Evolutionary conservation across 2,888 invertebrate genomes (phyloP), one percentile per base, ranked within the genome.

Genomic region (Tanaodytes sp.): DNA sequence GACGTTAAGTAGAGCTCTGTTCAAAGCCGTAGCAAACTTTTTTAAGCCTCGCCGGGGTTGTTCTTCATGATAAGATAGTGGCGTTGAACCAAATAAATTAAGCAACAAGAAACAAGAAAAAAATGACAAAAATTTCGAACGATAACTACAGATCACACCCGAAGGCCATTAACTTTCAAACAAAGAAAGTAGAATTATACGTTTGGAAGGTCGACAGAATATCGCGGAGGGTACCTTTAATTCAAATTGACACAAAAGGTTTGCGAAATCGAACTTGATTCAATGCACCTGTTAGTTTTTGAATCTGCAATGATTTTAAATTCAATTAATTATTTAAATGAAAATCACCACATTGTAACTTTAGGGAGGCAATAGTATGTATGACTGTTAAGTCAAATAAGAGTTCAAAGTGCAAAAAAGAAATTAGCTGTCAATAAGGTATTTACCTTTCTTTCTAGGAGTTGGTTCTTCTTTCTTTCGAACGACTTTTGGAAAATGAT

Each of bases 141-240:
- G 3, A 11, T 11, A 43, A 20, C 11, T 20, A 43, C 31, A 16
- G 19, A 18, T 9, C 23, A 8, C 18, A n/a, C 8, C 1, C 31
- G 43, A 61, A 51, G 61, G 61, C 8, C 45, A 37, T 8, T 37
- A 11, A 52, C 61, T 61, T 61, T 61, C 61, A 37, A 37, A 2
- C 23, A n/a, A 61, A 43, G 51, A 52, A 61, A 61, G 51, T 51
- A 37, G 19, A 61, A 27, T 43, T 61, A 42, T 37, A 18, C 8
- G 8, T 42, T n/a, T 36, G 27, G 51, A 43, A 61, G 61, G 61
- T 52, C 51, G 36, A 16, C 36, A 19, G 5, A 14, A 18, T 42
- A 51, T 51, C 18, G 49, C 23, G 36, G 36, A 39, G 5, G n/a
- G 45, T 27, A 27, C 45, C 30, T 30, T n/a, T 36, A 57, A 46